These are phyloP conservation scores for Lutraria rhynchaena DNA, from an alignment of 1,140 invertebrate genomes.

Conservation along the genomic window DNA sequence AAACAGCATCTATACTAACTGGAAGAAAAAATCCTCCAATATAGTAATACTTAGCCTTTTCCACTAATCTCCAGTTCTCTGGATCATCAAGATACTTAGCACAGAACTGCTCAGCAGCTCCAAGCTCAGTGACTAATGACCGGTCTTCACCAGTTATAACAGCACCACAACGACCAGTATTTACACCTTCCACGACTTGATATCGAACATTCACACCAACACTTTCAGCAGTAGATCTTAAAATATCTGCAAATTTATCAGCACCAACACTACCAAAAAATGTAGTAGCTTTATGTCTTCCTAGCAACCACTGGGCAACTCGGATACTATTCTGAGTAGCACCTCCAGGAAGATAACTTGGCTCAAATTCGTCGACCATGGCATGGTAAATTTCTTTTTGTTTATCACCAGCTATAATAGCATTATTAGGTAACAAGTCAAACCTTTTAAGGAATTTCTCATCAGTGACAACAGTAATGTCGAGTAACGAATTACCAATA, in stretches of 20 bases:
- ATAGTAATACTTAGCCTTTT: slow-evolving; percentile 93
- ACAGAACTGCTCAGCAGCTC: slow-evolving; percentile 96
- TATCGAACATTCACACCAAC: slow-evolving; percentile 95
- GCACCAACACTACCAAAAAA: slow-evolving; percentile 98
- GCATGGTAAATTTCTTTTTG: slow-evolving; percentile 84
- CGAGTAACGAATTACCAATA: slow-evolving; percentile 97
- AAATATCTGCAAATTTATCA: slow-evolving; percentile 94
- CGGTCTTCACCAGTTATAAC: slow-evolving; percentile 88
- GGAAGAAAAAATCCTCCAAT: slow-evolving; percentile 98
- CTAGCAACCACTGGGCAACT: slow-evolving; percentile 96
- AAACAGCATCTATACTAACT: slow-evolving; percentile 93
- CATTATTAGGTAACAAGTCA: slow-evolving; percentile 93
- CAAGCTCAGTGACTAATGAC: slow-evolving; percentile 96
- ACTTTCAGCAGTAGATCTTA: slow-evolving; percentile 90
- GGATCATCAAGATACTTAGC: slow-evolving; percentile 90
- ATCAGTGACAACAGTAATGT: slow-evolving; percentile 94
- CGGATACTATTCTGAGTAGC: slow-evolving; percentile 97
- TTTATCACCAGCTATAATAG: slow-evolving; percentile 95
- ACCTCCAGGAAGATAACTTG: slow-evolving; percentile 96
- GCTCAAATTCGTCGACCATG: slow-evolving; percentile 83
- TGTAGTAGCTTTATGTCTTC: slow-evolving; percentile 88
- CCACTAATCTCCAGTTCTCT: slow-evolving; percentile 89
- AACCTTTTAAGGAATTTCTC: slow-evolving; percentile 91
- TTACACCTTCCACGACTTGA: slow-evolving; percentile 84
- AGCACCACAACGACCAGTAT: slow-evolving; percentile 90